These are phyloP conservation scores for Pollicipes pollicipes DNA, from an alignment of 1,140 invertebrate genomes.

Conservation along the genomic window DNA sequence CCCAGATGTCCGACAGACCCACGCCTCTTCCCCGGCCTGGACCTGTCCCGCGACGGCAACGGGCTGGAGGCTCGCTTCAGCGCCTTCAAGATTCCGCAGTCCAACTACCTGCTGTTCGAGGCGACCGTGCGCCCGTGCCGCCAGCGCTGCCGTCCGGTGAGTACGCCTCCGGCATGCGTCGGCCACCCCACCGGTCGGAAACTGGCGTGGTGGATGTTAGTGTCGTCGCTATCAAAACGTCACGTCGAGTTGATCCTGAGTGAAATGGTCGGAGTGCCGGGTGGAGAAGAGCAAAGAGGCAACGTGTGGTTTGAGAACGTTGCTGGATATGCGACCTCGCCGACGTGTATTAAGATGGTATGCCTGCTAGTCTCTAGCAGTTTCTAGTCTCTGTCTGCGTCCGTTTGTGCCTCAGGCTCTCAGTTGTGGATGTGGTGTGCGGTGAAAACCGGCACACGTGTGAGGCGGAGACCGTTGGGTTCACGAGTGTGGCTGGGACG, in stretches of 20 bases:
- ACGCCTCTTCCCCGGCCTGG: conserved; percentile 76
- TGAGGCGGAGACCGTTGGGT: no score
- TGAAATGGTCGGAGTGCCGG: neutral
- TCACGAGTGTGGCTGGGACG: no score
- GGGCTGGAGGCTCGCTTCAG: conserved; percentile 78
- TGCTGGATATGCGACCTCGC: no score
- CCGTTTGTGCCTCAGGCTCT: no score
- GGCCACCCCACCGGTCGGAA: no score
- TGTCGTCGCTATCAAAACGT: neutral
- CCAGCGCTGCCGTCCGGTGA: conserved; percentile 62
- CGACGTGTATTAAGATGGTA: no score
- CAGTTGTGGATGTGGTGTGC: no score
- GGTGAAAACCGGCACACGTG: no score
- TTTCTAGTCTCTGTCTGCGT: no score
- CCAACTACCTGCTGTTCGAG: conserved; percentile 82
- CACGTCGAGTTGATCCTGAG: neutral
- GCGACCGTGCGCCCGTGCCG: conserved; percentile 73
- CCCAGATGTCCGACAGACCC: conserved; percentile 70
- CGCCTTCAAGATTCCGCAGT: conserved; percentile 87
- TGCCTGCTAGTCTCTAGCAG: no score
- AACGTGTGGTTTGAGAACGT: no score
- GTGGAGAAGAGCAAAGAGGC: no score
- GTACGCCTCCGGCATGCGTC: conserved; percentile 12
- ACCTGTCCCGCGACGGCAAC: conserved; percentile 62
- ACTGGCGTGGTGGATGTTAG: neutral